A percentile compares a stretch with the other conserved stretches of the same genome.
These are phyloP conservation scores for Aldabrachelys gigantea DNA, from an alignment of 2,113 vertebrate genomes.

Conservation along the genomic window DNA sequence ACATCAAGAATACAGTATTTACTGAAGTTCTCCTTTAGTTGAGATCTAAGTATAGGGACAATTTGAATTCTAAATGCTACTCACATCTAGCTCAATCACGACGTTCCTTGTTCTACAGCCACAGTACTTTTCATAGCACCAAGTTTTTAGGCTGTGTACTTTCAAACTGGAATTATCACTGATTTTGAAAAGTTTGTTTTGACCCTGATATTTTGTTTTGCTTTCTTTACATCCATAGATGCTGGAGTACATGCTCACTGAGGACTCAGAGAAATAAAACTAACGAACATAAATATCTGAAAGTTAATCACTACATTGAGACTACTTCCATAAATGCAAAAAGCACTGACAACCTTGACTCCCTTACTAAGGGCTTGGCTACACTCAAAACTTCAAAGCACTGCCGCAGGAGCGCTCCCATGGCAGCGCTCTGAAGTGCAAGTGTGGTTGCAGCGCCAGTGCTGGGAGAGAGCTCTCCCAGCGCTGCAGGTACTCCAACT, in stretches of 20 bases:
- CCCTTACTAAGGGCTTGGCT: not conserved
- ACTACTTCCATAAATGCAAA: not conserved
- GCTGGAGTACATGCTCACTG: not conserved
- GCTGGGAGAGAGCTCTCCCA: no score
- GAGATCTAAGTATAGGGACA: conserved; percentile 51
- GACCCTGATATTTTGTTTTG: not conserved
- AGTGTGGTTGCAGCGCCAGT: no score
- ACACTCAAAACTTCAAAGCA: no score
- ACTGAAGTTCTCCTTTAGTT: conserved; percentile 35
- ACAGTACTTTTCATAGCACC: not conserved
- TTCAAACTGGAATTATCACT: conserved; percentile 16
- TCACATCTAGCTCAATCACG: conserved; percentile 34
- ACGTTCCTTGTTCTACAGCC: not conserved
- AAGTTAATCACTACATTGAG: not conserved
- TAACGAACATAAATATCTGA: not conserved
- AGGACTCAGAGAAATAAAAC: not conserved
- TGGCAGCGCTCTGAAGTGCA: no score
- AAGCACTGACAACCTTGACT: not conserved
- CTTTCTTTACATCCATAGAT: conserved; percentile 2
- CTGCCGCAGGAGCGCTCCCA: no score
- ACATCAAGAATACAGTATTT: conserved; percentile 56
- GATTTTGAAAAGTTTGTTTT: not conserved
- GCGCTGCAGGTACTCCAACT: no score
- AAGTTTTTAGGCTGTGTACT: not conserved
- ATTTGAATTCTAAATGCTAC: not conserved